Evolutionary conservation across 2,797 vertebrate genomes (phyloP), one percentile per base, ranked within the genome.

Genomic region (Chelidonichthys spinosus): DNA sequence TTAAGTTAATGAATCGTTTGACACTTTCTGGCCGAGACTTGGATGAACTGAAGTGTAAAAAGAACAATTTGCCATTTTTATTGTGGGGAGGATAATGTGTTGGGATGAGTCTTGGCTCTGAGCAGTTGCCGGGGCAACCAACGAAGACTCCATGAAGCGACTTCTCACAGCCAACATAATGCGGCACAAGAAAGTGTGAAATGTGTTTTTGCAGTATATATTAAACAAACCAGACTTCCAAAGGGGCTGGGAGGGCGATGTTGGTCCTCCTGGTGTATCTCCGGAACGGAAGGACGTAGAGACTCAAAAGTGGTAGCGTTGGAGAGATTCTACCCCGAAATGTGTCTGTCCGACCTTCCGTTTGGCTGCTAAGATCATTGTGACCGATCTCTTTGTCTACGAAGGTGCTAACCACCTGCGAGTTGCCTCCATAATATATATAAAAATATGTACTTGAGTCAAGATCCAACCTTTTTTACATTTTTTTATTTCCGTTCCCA

Each of bases 91-190:
- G 10, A 33, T 32, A 37, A 53, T 62, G 15, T 55, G 4, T 4
- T 0, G 2, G 25, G 33, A 5, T 67, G 11, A 40, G 52, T 52
- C 36, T 71, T 52, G 8, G n/a, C 15, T 56, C 5, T 55, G 47
- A 59, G 63, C 10, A 42, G 53, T 54, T 53, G 36, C 62, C 36
- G 39, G 39, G 44, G 60, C 32, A 43, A 68, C 42, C 47, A 40
- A 17, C 3, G 0, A 15, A 52, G 11, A n/a, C 39, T 47, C 69
- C 7, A 9, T 14, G 37, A 74, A 61, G 47, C 35, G 10, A 11
- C 36, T 32, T 14, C 36, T 55, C 44, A 59, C 74, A 49, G 25
- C 60, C 25, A 2, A 65, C 32, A 47, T 47, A 5, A 36, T 25
- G 7, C 1, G 3, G 43, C 7, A 10, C 37, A 14, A 63, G 25